These are phyloP conservation scores for Pandemis corylana DNA, from an alignment of 2,888 invertebrate species.

Conservation along the genomic window DNA sequence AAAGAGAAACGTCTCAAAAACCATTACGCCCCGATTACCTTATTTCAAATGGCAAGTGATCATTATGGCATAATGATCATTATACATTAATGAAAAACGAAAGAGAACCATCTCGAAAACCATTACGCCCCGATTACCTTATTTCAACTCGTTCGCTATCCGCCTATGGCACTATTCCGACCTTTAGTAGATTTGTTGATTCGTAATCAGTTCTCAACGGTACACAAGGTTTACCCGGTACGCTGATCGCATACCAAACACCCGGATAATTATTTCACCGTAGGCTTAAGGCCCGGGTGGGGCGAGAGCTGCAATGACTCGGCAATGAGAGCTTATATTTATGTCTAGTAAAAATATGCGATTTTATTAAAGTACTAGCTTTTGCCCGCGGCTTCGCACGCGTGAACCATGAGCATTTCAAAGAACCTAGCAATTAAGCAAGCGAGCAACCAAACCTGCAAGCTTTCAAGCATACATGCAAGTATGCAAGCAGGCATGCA, in stretches of 20 bases:
- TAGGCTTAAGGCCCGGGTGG: neutral
- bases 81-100: no score
- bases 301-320: conserved; percentile 26
- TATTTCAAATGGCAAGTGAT: neutral
- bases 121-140: neutral
- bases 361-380: no score
- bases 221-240: neutral
- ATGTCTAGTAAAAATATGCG: neutral
- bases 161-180: neutral
- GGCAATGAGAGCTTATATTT: conserved; percentile 28
- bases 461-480: no score
- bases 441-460: no score
- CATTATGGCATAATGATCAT: no score
- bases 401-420: no score
- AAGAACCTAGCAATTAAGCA: no score
- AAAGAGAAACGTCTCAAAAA: no score
- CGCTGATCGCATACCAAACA: conserved; percentile 32
- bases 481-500: no score
- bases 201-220: conserved; percentile 21
- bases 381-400: neutral
- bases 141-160: neutral
- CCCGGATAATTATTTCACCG: conserved; percentile 21
- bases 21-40: neutral
- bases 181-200: conserved; percentile 32
- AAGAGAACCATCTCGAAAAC: neutral